Conservation (phyloP, 1,140 invertebrate species). For the Oncopodura yosiiana region DNA sequence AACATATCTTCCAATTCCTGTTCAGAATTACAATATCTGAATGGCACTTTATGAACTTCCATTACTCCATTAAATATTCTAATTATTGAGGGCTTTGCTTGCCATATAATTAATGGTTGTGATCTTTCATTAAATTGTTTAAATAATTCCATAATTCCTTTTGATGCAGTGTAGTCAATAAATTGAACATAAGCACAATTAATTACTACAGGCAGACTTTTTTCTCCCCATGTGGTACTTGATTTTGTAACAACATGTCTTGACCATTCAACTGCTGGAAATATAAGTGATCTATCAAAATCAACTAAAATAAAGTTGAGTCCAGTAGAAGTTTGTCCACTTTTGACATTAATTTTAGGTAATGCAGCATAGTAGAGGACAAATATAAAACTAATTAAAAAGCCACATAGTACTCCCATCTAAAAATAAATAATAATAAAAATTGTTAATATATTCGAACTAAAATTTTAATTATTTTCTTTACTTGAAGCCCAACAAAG, state of each 20-base stretch:
- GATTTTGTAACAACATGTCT: conserved; percentile 63
- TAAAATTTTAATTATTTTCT: conserved; percentile 54
- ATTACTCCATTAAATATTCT: conserved; percentile 26
- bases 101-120: conserved; percentile 31
- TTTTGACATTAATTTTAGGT: conserved; percentile 59
- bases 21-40: conserved; percentile 28
- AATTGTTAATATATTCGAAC: conserved; percentile 59
- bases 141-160: conserved; percentile 31
- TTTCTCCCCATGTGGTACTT: conserved; percentile 55
- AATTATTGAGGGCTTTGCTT: conserved; percentile 29
- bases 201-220: conserved; percentile 64
- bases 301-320: conserved; percentile 65
- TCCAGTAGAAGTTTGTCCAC: conserved; percentile 56
- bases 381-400: conserved; percentile 70
- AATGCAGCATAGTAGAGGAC: conserved; percentile 76
- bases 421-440: conserved; percentile 80
- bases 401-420: conserved; percentile 77
- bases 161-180: conserved; percentile 65
- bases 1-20: conserved; percentile 22
- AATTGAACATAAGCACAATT: conserved; percentile 64
- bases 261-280: conserved; percentile 78
- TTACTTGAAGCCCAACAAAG: conserved; percentile 70
- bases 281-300: conserved; percentile 73
- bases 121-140: conserved; percentile 23
- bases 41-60: conserved; percentile 14